Evolutionary conservation across 2,797 vertebrate species (phyloP).

Genomic region (Erithacus rubecula): DNA sequence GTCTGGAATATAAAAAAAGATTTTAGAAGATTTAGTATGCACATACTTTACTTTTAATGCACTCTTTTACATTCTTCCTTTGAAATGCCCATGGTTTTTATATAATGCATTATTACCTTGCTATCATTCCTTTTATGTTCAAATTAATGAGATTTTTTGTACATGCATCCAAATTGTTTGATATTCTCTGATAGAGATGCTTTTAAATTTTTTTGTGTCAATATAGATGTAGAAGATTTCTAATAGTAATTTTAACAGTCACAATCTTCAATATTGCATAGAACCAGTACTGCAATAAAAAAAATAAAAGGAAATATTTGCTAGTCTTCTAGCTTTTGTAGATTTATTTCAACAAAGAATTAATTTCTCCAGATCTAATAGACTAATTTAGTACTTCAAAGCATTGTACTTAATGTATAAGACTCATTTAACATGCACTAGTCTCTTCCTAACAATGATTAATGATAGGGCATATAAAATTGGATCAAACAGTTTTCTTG

Average conservation of each 20-base stretch:
- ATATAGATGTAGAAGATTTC: neutral
- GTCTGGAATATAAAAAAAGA: neutral
- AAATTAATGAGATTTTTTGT: constrained; percentile 9
- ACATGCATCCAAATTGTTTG: neutral
- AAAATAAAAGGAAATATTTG: neutral
- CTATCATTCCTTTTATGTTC: neutral
- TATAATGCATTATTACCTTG: neutral
- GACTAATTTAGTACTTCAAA: constrained; percentile 30
- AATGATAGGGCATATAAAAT: constrained; percentile 1
- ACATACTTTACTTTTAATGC: neutral
- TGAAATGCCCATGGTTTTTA: neutral
- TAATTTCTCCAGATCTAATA: neutral
- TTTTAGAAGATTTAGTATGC: neutral
- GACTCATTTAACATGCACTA: neutral
- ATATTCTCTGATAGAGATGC: neutral
- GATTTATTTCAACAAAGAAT: neutral
- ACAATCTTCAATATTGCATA: neutral
- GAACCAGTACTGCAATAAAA: neutral
- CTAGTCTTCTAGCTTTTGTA: neutral
- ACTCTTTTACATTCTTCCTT: neutral
- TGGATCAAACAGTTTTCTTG: neutral
- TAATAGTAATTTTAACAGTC: neutral
- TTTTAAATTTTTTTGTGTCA: neutral
- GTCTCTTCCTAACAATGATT: constrained; percentile 21
- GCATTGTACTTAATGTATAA: neutral